A percentile compares a stretch with the other conserved stretches of the same genome.
Conservation (phyloP, 2,113 vertebrate species). For the Chamaea fasciata region DNA sequence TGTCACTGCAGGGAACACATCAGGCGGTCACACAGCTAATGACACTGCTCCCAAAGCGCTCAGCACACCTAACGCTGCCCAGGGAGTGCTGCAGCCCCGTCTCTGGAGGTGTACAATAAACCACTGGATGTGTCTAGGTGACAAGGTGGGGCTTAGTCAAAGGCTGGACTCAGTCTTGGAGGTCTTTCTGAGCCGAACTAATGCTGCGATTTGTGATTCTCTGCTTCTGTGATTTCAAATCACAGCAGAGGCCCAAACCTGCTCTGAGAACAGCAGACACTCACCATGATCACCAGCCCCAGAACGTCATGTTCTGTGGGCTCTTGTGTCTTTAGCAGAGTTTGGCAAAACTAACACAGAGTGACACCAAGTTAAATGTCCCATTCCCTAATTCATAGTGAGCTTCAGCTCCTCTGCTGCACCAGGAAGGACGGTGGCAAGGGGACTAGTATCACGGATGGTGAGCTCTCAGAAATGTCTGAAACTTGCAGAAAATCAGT, state of each 20-base stretch:
- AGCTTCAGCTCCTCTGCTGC: not conserved
- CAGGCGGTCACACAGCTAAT: fast-evolving
- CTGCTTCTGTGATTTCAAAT: not conserved
- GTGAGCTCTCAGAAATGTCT: not conserved
- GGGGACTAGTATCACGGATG: too few relatives aligned
- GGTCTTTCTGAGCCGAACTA: not conserved
- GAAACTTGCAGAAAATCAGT: not conserved
- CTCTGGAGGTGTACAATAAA: not conserved
- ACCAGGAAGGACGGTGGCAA: not conserved
- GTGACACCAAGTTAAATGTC: not conserved
- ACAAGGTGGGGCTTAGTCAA: not conserved
- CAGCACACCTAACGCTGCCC: not conserved
- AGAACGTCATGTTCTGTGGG: not conserved
- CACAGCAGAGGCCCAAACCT: not conserved
- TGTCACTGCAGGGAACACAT: constrained; percentile 80
- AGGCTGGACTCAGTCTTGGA: not conserved
- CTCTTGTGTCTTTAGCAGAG: not conserved
- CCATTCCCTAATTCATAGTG: not conserved
- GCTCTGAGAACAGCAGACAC: not conserved
- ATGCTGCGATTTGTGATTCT: not conserved
- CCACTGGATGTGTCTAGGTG: fast-evolving
- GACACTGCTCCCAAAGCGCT: not conserved
- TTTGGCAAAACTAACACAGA: not conserved
- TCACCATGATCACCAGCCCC: fast-evolving
- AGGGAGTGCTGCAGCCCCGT: not conserved